phyloP scores from a whole-genome alignment of 2,797 vertebrate genomes.

The Ctenopoma kingsleyae region DNA sequence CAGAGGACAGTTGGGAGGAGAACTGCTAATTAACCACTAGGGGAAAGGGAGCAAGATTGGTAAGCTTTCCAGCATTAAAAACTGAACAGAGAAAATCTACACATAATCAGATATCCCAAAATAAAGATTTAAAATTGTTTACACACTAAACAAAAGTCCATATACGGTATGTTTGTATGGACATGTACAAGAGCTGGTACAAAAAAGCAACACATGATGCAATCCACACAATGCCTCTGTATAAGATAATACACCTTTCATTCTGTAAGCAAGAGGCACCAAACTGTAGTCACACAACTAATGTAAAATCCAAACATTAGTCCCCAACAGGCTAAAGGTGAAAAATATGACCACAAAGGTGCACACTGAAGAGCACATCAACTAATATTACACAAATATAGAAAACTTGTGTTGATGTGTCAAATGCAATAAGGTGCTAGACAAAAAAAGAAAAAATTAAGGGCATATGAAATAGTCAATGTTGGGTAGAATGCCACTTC shows the following conservation, averaged over 20 bases:
- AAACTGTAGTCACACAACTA: background rate
- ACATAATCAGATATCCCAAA: conserved; percentile 8
- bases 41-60: conserved; percentile 63
- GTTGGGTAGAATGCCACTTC: background rate
- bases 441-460: background rate
- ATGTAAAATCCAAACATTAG: background rate
- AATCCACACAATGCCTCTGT: background rate
- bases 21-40: conserved; percentile 80
- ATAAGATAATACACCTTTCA: background rate
- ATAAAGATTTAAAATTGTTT: conserved; percentile 7
- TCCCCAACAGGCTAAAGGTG: too few species aligned
- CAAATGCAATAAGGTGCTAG: too few species aligned
- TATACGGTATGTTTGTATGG: background rate
- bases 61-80: conserved; percentile 58
- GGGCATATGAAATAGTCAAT: background rate
- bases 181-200: background rate
- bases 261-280: background rate
- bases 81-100: conserved; percentile 26
- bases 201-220: background rate
- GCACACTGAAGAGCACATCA: background rate
- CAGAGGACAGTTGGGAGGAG: conserved; percentile 81
- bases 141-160: background rate
- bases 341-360: background rate
- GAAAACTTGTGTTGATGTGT: background rate
- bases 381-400: background rate